Evolutionary conservation across 2,797 vertebrate species (phyloP).

Genomic region (Champsocephalus gunnari): DNA sequence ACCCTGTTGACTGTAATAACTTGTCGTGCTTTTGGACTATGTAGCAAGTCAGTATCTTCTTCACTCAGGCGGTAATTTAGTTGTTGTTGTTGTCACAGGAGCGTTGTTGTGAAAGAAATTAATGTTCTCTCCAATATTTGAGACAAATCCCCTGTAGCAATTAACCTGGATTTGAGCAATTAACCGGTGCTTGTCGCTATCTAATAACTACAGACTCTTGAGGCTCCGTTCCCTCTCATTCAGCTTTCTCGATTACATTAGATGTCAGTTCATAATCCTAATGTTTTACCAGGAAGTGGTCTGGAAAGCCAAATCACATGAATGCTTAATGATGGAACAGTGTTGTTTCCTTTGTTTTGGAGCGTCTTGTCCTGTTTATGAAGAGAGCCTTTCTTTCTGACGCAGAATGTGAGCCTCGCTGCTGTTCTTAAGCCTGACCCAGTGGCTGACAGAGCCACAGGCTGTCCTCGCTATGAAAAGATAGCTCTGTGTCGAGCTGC

Average conservation of each 20-base stretch:
- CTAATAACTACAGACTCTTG: constrained; percentile 59
- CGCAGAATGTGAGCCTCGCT: constrained; percentile 65
- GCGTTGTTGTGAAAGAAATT: constrained; percentile 65
- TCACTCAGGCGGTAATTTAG: constrained; percentile 45
- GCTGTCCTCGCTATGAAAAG: constrained; percentile 75
- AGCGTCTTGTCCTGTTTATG: constrained; percentile 37
- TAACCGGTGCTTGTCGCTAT: constrained; percentile 62
- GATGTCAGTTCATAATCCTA: constrained; percentile 24
- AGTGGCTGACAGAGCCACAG: constrained; percentile 61
- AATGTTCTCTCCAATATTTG: constrained; percentile 70
- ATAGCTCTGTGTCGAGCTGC: constrained; percentile 68
- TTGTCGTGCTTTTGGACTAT: constrained; percentile 6
- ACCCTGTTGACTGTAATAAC: not conserved
- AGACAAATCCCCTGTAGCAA: constrained; percentile 66
- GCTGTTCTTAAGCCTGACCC: constrained; percentile 64
- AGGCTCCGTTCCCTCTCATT: constrained; percentile 21
- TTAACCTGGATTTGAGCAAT: constrained; percentile 74
- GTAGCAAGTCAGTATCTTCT: constrained; percentile 35
- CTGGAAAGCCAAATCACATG: constrained; percentile 34
- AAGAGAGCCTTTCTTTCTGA: constrained; percentile 61
- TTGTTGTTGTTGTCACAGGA: constrained; percentile 56
- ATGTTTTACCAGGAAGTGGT: constrained; percentile 14
- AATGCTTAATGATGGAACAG: constrained; percentile 47
- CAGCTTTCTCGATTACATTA: constrained; percentile 12
- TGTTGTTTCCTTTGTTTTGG: constrained; percentile 33